Base-by-base conservation (phyloP, 1,140 invertebrate genomes). In the Hypsibius dujardini region DNA sequence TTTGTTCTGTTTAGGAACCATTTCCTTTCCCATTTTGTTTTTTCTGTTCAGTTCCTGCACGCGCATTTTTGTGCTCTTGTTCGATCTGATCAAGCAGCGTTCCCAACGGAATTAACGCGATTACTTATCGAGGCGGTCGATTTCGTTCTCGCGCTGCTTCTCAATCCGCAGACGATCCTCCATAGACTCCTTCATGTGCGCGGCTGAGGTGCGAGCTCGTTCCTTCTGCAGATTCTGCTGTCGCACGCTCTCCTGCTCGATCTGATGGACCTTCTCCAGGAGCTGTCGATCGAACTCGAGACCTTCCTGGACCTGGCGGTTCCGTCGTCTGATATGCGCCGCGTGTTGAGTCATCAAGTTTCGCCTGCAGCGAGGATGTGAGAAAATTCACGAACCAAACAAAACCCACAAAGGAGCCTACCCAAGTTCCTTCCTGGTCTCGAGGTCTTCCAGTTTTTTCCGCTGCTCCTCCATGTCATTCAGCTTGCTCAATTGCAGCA, bases 221-320 rank as follows among this genome's bases (percentile, higher is more conserved):
- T 67, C 12, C 42, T 42, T 12, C 12, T 67, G 3, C 42, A 15
- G 3, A 7, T 67, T 12, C 3, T 67, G 12, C 42, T 45, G 12
- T 67, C 42, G 12, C 12, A 67, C 12, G 12, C 12, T 7, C 42
- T 67, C 62, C 42, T 67, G 12, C 42, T 67, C 62, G 12, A 67
- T 67, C 7, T 67, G 12, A 7, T 12, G 12, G 12, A 67, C 42
- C 12, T 12, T 15, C 45, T 67, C 62, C 42, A 67, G 42, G 12
- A 67, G 7, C 3, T 67, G 12, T 67, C 62, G 12, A 42, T 67
- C 62, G 45, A 67, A 45, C 42, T 67, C 42, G 3, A 67, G 62
- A 42, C 62, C 45, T 3, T 67, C 62, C 45, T 67, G 62, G 62
- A 67, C 62, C 45, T 67, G 62, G 62, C 62, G 62, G 45, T 67